These are phyloP conservation scores for Sciurus niger DNA, from an alignment of 2,113 vertebrate genomes.

Conservation along the genomic window DNA sequence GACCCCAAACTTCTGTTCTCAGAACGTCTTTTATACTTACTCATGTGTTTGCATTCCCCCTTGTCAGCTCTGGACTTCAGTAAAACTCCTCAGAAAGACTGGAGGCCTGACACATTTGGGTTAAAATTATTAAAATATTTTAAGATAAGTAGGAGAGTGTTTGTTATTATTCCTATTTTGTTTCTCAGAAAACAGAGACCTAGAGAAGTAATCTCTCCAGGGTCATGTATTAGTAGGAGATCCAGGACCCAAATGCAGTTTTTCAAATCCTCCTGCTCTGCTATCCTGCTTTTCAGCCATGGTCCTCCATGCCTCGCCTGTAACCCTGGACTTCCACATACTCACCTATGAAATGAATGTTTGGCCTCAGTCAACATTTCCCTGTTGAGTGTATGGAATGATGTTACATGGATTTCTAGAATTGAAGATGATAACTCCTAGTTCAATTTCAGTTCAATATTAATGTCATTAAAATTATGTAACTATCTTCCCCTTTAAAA, in stretches of 20 bases:
- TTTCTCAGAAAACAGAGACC: conserved; percentile 18
- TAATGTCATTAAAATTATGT: background rate
- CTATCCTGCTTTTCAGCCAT: background rate
- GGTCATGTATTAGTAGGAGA: background rate
- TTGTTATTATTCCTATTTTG: background rate
- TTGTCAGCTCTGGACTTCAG: background rate
- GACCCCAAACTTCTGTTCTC: background rate
- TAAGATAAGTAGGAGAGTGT: background rate
- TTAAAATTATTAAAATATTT: background rate
- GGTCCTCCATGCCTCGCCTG: background rate
- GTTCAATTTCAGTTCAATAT: conserved; percentile 16
- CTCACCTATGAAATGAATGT: background rate
- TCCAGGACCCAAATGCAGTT: background rate
- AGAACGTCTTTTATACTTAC: background rate
- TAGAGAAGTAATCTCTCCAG: background rate
- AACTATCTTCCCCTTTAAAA: background rate
- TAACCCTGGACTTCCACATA: background rate
- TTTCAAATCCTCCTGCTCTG: background rate
- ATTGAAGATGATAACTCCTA: background rate
- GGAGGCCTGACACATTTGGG: background rate
- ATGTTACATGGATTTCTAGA: background rate
- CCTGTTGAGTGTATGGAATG: background rate
- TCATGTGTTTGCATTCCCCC: background rate
- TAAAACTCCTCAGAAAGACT: background rate
- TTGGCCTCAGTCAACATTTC: background rate